Evolutionary conservation across 1,140 invertebrate species (phyloP), one percentile per base, ranked within the genome.

Genomic region (Cydia strobilella): DNA sequence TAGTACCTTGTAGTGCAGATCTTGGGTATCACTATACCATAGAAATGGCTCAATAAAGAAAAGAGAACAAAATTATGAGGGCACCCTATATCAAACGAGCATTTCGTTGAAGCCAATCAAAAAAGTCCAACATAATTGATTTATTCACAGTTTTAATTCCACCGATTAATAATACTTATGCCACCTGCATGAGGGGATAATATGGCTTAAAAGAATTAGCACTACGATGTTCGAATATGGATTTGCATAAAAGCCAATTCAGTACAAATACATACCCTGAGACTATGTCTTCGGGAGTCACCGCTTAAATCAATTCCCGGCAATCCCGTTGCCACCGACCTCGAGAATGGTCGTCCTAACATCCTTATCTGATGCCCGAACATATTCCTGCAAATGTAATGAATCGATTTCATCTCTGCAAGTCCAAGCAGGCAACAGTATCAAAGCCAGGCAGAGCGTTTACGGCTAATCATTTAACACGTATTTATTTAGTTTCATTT

Each of bases 331-430:
- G 91, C 91, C 12, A 93, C 88, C 2, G 91, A 93, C 78, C 90
- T 91, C 54, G 91, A 93, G 74, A 92, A 92, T 18, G 90, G 91
- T 83, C 90, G 86, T 76, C 90, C 91, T 82, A 93, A 86, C 89
- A 92, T 92, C 77, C 91, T 85, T 81, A 91, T 91, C 84, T 93
- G 91, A 77, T 93, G 91, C 59, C 91, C 89, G 74, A 93, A 93
- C 86, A 89, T 90, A 79, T 91, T 93, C 83, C 91, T 93, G 89
- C 77, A 92, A 91, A 66, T 75, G 35, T 76, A 75, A 27, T 42
- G 20, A 73, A 76, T 75, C 73, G 69, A 80, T 82, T 81, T 75
- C 23, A 79, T 69, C 76, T 39, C n/a, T 35, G 31, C 31, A 39
- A 69, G 31, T 31, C 31, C 15, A 20, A 39, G 27, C n/a, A 18